These are phyloP conservation scores for Ibycter americanus DNA, from an alignment of 2,797 vertebrate genomes.

Conservation along the genomic window DNA sequence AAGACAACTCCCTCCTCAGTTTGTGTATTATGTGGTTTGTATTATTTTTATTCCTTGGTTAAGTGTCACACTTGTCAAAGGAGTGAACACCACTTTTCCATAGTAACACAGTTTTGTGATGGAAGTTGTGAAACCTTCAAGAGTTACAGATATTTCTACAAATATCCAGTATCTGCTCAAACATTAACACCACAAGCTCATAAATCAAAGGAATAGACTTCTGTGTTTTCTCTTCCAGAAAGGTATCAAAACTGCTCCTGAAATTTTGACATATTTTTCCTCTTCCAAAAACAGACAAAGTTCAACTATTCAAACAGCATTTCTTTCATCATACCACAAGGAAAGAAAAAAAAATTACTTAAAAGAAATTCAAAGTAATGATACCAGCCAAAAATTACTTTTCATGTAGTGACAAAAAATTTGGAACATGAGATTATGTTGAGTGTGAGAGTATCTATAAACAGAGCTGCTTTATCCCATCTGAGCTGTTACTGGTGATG, in stretches of 20 bases:
- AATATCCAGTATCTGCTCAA: slow-evolving; percentile 38
- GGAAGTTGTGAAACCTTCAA: slow-evolving; percentile 52
- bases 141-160: slow-evolving; percentile 27
- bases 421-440: slow-evolving; percentile 53
- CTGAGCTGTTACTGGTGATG: slow-evolving; percentile 22
- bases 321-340: not conserved
- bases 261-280: not conserved
- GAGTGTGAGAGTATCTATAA: slow-evolving; percentile 67
- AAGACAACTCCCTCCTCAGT: slow-evolving; percentile 27
- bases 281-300: not conserved
- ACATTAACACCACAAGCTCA: not conserved
- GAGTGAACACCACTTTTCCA: slow-evolving; percentile 43
- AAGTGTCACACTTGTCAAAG: slow-evolving; percentile 50
- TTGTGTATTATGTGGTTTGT: not conserved
- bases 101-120: slow-evolving; percentile 21
- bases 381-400: slow-evolving; percentile 13
- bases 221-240: not conserved
- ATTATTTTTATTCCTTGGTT: slow-evolving; percentile 48
- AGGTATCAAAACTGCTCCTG: not conserved
- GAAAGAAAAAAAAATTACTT: not conserved
- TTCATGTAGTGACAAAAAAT: slow-evolving; percentile 25
- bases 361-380: not conserved
- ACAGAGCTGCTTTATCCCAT: slow-evolving; percentile 47
- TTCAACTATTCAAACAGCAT: not conserved
- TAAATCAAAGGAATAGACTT: not conserved